phyloP scores from a whole-genome alignment of 2,797 vertebrate genomes.

The Enteromius argenteus region DNA sequence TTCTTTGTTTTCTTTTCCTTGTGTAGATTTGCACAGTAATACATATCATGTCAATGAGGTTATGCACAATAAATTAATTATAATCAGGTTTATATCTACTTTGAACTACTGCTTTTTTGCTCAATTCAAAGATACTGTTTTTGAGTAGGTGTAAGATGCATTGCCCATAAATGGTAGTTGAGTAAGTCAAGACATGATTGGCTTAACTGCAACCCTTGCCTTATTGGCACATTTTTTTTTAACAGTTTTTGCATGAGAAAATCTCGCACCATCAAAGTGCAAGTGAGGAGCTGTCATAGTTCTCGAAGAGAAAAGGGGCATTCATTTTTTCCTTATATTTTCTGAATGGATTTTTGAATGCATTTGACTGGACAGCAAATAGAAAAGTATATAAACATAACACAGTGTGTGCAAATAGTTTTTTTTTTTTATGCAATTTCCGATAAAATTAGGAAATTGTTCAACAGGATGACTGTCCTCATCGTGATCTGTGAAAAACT shows the following conservation, averaged over 20 bases:
- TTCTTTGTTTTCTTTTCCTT: conserved; percentile 10
- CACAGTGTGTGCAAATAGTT: background rate
- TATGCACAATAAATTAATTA: background rate
- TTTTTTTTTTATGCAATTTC: background rate
- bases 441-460: background rate
- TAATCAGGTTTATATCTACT: background rate
- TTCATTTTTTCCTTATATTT: too few species aligned
- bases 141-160: conserved; percentile 16
- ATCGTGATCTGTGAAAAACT: background rate
- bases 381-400: background rate
- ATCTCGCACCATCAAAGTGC: background rate
- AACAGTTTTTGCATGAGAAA: background rate
- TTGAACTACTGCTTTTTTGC: conserved; percentile 21
- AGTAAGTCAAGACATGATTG: conserved; percentile 33
- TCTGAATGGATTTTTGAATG: background rate
- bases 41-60: conserved; percentile 2
- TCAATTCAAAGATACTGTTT: background rate
- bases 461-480: background rate
- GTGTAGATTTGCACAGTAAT: background rate
- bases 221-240: conserved; percentile 13
- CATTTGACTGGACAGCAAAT: background rate
- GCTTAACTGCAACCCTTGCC: background rate
- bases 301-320: background rate
- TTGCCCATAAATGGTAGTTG: conserved; percentile 56
- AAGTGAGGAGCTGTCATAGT: background rate